Conservation (phyloP, 2,113 vertebrate species). For the Sphyrna mokarran region DNA sequence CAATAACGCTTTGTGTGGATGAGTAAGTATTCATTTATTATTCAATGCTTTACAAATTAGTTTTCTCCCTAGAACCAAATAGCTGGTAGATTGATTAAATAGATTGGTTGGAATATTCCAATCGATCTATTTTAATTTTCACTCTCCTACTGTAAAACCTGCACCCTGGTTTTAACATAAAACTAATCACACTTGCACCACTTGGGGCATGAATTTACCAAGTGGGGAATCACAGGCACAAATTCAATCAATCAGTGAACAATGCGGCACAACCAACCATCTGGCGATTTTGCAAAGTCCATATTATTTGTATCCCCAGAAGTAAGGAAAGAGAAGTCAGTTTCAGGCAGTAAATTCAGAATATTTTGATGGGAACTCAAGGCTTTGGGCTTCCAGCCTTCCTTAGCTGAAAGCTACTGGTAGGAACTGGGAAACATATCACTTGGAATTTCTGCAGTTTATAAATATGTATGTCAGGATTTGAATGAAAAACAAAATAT, state of each 20-base stretch:
- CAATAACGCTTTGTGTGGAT: slow-evolving; percentile 17
- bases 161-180: neutral
- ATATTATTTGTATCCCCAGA: neutral
- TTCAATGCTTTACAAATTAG: slow-evolving; percentile 9
- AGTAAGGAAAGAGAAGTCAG: slow-evolving; percentile 6
- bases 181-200: neutral
- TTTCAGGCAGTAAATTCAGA: neutral
- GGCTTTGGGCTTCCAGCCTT: neutral
- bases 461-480: slow-evolving; percentile 6
- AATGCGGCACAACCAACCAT: neutral
- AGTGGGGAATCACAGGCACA: neutral
- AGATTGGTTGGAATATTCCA: neutral
- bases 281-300: neutral
- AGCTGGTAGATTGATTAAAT: neutral
- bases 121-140: slow-evolving; percentile 12
- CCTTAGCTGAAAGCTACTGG: neutral
- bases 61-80: slow-evolving; percentile 4
- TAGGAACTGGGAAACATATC: slow-evolving; percentile 1
- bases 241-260: neutral
- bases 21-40: slow-evolving; percentile 26
- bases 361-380: neutral
- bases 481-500: neutral
- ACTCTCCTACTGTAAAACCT: neutral
- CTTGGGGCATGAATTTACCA: neutral
- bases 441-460: neutral